phyloP scores from a whole-genome alignment of 2,888 invertebrate species.

The Calameuta idolon region DNA sequence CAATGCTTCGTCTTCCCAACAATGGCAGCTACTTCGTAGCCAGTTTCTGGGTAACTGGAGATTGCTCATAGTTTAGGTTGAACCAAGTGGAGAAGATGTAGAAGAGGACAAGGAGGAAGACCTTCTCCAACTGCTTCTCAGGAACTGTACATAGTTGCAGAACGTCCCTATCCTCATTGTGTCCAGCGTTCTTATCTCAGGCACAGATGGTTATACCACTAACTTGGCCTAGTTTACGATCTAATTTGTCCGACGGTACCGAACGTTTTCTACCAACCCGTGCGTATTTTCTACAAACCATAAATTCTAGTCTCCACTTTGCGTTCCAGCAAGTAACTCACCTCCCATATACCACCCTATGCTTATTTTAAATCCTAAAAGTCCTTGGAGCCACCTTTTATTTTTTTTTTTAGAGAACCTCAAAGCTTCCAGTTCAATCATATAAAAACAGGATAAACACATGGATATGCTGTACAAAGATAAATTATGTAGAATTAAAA shows the following conservation, averaged over 20 bases:
- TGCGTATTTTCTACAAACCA: not conserved
- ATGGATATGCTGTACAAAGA: too few species aligned
- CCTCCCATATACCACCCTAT: conserved; percentile 9
- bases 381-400: too few species aligned
- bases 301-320: not conserved
- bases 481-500: too few species aligned
- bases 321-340: not conserved
- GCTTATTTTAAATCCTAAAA: conserved; percentile 15
- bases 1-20: conserved; percentile 36
- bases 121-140: not conserved
- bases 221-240: conserved; percentile 6
- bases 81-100: not conserved
- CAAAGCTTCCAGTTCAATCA: too few species aligned
- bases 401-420: too few species aligned
- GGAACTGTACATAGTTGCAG: not conserved
- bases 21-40: conserved; percentile 25
- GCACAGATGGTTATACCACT: not conserved
- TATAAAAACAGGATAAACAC: too few species aligned
- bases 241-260: conserved; percentile 4
- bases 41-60: conserved; percentile 17
- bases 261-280: not conserved
- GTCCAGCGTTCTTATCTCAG: conserved; percentile 4
- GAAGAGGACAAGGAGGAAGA: not conserved
- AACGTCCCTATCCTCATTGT: not conserved
- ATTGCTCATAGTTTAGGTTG: conserved; percentile 10